A percentile compares a stretch with the other conserved stretches of the same genome.
phyloP scores from a whole-genome alignment of 2,113 vertebrate genomes.

The Illadopsis cleaveri region DNA sequence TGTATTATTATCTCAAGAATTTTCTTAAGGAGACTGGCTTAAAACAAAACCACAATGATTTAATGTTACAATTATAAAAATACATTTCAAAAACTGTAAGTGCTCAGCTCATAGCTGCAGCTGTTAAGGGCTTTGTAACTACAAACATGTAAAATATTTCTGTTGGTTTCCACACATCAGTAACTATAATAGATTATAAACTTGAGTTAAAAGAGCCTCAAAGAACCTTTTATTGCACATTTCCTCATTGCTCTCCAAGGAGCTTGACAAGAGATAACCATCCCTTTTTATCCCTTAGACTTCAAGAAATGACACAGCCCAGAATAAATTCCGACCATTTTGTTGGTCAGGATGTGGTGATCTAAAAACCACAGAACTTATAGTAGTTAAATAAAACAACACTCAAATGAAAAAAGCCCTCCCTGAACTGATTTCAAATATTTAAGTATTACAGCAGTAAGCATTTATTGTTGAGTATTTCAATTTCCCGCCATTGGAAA shows the following conservation, averaged over 20 bases:
- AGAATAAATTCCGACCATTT: not conserved
- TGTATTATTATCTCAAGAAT: not conserved
- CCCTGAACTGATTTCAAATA: not conserved
- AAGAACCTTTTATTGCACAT: conserved; percentile 51
- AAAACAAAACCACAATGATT: not conserved
- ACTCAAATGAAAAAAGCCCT: not conserved
- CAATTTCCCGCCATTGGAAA: not conserved
- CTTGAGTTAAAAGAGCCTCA: conserved; percentile 23
- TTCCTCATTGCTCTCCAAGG: conserved; percentile 53
- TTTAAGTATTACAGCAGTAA: not conserved
- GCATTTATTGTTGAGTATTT: not conserved
- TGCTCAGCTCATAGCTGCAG: not conserved
- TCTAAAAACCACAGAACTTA: conserved; percentile 27
- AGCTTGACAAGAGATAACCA: conserved; percentile 33
- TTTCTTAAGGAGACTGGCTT: not conserved
- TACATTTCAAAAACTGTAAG: conserved; percentile 14
- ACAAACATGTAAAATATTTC: conserved; percentile 23
- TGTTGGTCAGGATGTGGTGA: conserved; percentile 12
- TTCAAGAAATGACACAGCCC: conserved; percentile 22
- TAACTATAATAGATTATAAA: conserved; percentile 23
- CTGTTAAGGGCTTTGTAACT: conserved; percentile 10
- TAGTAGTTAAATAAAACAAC: conserved; percentile 23
- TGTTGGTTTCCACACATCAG: conserved; percentile 27
- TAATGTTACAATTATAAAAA: conserved; percentile 4
- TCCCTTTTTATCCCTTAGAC: conserved; percentile 19